Percentiles rank a stretch among this genome's conserved stretches.
phyloP scores from a whole-genome alignment of 2,113 vertebrate genomes.

The Pluvianellus socialis region DNA sequence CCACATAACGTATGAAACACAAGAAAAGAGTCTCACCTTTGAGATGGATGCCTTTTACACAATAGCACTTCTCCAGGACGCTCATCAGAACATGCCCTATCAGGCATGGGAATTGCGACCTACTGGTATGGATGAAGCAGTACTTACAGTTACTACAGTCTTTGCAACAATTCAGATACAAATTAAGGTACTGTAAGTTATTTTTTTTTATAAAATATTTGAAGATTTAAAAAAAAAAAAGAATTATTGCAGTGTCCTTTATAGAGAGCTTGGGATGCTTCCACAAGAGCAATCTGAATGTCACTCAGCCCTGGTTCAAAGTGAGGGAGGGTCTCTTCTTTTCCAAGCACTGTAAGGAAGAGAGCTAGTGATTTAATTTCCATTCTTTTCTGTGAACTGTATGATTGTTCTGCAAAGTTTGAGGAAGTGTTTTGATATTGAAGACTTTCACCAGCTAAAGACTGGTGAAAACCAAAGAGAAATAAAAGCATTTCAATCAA shows the following conservation, averaged over 20 bases:
- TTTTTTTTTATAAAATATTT: not conserved
- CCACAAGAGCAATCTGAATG: not conserved
- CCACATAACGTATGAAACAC: conserved; percentile 23
- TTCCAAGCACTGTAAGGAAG: not conserved
- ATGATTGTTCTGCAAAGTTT: not conserved
- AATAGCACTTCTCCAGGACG: conserved; percentile 83
- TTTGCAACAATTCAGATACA: conserved; percentile 80
- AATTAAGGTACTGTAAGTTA: conserved; percentile 74
- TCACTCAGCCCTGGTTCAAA: not conserved
- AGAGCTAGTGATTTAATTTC: not conserved
- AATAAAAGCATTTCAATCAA: not conserved
- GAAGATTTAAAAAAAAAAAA: not conserved
- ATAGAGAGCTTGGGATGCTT: not conserved
- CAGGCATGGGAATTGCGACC: conserved; percentile 86
- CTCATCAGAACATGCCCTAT: conserved; percentile 84
- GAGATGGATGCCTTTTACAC: conserved; percentile 76
- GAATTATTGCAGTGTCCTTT: not conserved
- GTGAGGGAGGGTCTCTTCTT: not conserved
- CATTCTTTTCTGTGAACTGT: not conserved
- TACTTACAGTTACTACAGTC: conserved; percentile 72
- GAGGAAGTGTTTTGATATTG: not conserved
- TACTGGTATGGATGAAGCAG: conserved; percentile 62
- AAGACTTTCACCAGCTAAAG: not conserved
- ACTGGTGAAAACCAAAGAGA: not conserved
- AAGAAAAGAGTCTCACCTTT: conserved; percentile 75